These are phyloP conservation scores for Apistogramma diplotaenia DNA, from an alignment of 2,113 vertebrate genomes.

Conservation along the genomic window DNA sequence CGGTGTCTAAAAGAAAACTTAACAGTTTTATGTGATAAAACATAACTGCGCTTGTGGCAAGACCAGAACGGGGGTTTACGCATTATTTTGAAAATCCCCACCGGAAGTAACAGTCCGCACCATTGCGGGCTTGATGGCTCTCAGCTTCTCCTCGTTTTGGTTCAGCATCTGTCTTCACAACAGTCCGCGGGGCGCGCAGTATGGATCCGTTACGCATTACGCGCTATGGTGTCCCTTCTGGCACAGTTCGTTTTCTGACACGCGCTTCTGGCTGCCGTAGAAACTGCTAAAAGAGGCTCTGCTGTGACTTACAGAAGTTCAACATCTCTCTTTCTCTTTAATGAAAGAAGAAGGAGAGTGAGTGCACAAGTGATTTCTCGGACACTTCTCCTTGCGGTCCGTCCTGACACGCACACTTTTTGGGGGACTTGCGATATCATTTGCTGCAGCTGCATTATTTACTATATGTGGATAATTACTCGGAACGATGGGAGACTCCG, in stretches of 20 bases:
- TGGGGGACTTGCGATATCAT: constrained; percentile 28
- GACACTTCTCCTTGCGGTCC: neutral
- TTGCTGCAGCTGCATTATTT: constrained; percentile 17
- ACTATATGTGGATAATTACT: constrained; percentile 71
- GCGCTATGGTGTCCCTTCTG: constrained; percentile 41
- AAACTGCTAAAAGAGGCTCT: neutral
- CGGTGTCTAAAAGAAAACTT: neutral
- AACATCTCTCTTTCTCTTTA: neutral
- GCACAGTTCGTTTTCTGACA: constrained; percentile 32
- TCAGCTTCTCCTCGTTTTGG: neutral
- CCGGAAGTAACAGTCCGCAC: neutral
- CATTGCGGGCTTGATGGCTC: neutral
- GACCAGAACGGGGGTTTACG: neutral
- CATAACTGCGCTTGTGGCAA: neutral
- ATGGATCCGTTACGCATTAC: constrained; percentile 68
- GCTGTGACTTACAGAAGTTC: neutral
- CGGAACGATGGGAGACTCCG: constrained; percentile 83
- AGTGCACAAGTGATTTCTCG: neutral
- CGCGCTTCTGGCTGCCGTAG: constrained; percentile 6
- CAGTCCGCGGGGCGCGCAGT: constrained; percentile 53
- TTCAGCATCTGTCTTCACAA: constrained; percentile 55
- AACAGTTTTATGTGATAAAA: too few species aligned
- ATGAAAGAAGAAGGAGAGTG: neutral
- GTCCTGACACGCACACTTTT: neutral
- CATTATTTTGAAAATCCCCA: constrained; percentile 41